Evolutionary conservation across 2,888 invertebrate species (phyloP), one percentile per base, ranked within the genome.

Genomic region (Philereme vetulata): DNA sequence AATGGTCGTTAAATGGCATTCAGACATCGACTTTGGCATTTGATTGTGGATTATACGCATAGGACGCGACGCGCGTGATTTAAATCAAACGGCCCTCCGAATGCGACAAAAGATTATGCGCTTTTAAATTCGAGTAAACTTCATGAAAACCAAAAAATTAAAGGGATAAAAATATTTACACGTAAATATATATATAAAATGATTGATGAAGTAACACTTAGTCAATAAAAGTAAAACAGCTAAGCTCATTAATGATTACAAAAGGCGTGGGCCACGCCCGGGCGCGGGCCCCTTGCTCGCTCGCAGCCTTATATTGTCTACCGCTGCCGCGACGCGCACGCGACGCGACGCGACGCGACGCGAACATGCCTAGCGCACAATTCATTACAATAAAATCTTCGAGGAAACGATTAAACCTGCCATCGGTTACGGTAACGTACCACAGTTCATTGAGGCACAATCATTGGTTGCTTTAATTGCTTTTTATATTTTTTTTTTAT

Each of bases 371-470:
- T 72, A 80, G 75, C 83, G 86, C 86, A 80, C 85, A 84, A 74
- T 87, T 85, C 86, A 85, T 86, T 84, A 83, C 61, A 62, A 67
- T 82, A 83, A 78, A 78, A 76, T 82, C 76, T 80, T 76, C 74
- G 82, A 88, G 86, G 85, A 83, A 89, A 87, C 88, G 83, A 86
- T 85, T 82, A 82, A 81, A 88, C 87, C 89, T 86, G 90, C 89
- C 90, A 85, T 88, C 85, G 82, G 86, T 88, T 87, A 89, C 86
- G 92, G 92, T 92, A 91, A 90, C 92, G 92, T 91, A 92, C 91
- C 91, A 92, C 92, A 90, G 90, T 88, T 90, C 85, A 90, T 90
- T 90, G 91, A 92, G 92, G 92, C 92, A 92, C 92, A 91, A 92
- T 91, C 90, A 92, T 92, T 92, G 92, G 92, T 92, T 91, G 89